phyloP scores from a whole-genome alignment of 2,797 vertebrate species.

The Brotula barbata region DNA sequence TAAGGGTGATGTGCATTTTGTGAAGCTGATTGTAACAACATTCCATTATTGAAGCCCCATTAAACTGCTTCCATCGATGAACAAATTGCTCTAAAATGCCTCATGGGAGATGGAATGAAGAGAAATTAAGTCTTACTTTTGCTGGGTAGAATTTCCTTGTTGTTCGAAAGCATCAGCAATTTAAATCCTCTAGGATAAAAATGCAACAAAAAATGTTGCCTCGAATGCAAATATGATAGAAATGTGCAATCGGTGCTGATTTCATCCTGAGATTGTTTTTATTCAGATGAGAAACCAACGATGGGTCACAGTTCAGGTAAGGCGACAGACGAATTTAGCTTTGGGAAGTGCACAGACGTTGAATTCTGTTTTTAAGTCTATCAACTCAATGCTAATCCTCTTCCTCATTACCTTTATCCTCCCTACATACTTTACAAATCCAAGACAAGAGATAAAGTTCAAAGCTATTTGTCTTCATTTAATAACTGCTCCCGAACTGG shows the following conservation, averaged over 20 bases:
- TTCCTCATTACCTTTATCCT: background rate
- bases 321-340: constrained; percentile 39
- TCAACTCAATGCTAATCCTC: constrained; percentile 32
- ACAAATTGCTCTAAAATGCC: too few relatives aligned
- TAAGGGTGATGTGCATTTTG: background rate
- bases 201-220: too few relatives aligned
- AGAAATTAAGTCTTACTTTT: too few relatives aligned
- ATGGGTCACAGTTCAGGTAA: constrained; percentile 3
- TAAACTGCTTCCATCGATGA: background rate
- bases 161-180: too few relatives aligned
- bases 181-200: too few relatives aligned
- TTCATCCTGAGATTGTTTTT: too few relatives aligned
- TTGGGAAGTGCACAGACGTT: constrained; percentile 13
- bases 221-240: too few relatives aligned
- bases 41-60: background rate
- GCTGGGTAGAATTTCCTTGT: too few relatives aligned
- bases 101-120: too few relatives aligned
- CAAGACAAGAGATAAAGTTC: constrained; percentile 14
- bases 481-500: too few relatives aligned
- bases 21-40: background rate
- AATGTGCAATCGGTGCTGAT: too few relatives aligned
- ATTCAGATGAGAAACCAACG: too few relatives aligned
- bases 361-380: constrained; percentile 22
- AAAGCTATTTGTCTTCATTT: background rate
- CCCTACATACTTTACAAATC: constrained; percentile 12